These are phyloP conservation scores for Coccyzus lansbergi DNA, from an alignment of 2,797 vertebrate species.

Conservation along the genomic window DNA sequence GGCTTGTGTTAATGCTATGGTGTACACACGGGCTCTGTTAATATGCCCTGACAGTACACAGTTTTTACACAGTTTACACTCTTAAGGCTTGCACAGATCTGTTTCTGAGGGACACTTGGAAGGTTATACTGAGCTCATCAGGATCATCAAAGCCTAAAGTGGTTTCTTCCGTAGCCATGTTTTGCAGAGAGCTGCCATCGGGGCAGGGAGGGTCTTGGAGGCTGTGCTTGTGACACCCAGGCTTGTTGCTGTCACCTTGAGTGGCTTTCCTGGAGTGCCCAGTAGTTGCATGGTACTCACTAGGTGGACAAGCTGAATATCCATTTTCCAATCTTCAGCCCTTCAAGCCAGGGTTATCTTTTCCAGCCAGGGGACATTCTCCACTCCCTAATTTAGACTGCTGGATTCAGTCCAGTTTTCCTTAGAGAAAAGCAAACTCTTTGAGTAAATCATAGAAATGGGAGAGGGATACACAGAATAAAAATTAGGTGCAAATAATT, in stretches of 20 bases:
- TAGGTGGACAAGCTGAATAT: not conserved
- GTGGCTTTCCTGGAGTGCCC: not conserved
- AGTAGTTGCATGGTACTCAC: not conserved
- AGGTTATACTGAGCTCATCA: not conserved
- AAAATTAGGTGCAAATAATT: not conserved
- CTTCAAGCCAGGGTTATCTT: not conserved
- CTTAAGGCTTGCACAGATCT: not conserved
- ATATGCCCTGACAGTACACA: not conserved
- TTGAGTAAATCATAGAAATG: not conserved
- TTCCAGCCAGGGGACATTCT: not conserved
- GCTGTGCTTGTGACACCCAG: not conserved
- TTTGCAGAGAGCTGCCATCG: not conserved
- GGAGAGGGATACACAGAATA: not conserved
- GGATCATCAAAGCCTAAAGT: not conserved
- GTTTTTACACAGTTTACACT: not conserved
- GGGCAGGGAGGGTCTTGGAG: not conserved
- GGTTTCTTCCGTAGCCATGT: not conserved
- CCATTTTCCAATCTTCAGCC: not conserved
- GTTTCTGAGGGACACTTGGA: not conserved
- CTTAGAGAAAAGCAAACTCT: not conserved
- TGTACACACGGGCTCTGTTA: rapidly evolving
- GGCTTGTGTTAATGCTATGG: not conserved
- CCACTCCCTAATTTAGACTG: not conserved
- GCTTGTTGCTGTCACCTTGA: not conserved
- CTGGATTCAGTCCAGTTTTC: not conserved